Percentiles rank a stretch among this genome's conserved stretches.
Conservation (phyloP, 2,888 invertebrate species). For the Agapostemon virescens region DNA sequence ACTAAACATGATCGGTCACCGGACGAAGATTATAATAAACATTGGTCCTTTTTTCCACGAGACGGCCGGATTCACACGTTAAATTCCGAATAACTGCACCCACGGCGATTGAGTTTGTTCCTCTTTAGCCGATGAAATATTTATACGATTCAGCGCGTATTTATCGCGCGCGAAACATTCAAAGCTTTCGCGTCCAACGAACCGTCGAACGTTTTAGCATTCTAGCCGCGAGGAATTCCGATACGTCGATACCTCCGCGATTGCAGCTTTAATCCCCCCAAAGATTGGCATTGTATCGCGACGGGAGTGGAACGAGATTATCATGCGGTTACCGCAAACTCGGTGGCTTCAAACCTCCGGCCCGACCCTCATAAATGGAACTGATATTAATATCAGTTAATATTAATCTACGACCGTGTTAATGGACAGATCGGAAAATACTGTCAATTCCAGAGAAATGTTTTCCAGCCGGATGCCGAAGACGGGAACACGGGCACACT, state of each 20-base stretch:
- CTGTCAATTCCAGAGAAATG: not conserved
- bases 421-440: constrained; percentile 6
- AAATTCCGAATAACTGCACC: not conserved
- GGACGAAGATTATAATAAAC: not conserved
- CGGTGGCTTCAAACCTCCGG: not conserved
- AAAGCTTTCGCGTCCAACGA: constrained; percentile 18
- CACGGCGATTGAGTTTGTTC: not conserved
- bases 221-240: constrained; percentile 11
- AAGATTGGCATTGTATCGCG: constrained; percentile 24
- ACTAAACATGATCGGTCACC: not conserved
- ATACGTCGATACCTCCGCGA: constrained; percentile 17
- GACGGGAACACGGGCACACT: not conserved
- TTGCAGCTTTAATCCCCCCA: constrained; percentile 18
- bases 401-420: constrained; percentile 14
- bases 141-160: constrained; percentile 8
- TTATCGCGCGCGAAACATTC: constrained; percentile 5
- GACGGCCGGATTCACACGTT: not conserved
- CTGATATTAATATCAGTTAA: constrained; percentile 30
- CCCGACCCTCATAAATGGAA: not conserved
- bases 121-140: constrained; percentile 5
- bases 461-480: not conserved
- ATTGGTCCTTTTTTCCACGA: not conserved
- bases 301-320: constrained; percentile 17
- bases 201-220: constrained; percentile 20
- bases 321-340: constrained; percentile 14